A percentile compares a stretch with the other conserved stretches of the same genome.
These are phyloP conservation scores for Arremon aurantiirostris DNA, from an alignment of 2,797 vertebrate species.

Conservation along the genomic window DNA sequence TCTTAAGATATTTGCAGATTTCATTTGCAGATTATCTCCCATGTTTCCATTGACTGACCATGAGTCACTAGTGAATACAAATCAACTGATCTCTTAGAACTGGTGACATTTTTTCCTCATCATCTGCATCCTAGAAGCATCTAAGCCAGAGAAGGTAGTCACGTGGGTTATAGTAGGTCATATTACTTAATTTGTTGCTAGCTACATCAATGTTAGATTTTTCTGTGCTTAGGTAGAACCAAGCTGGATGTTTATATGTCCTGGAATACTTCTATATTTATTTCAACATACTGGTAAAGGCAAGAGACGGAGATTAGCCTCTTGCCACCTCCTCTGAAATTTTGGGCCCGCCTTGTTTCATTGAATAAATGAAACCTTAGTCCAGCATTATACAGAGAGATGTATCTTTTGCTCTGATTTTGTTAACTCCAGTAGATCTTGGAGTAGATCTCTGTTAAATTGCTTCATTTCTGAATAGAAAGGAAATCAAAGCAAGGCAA, in stretches of 20 bases:
- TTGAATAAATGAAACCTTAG: not conserved
- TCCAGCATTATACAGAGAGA: fast-evolving
- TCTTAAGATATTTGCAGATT: not conserved
- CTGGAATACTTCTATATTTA: not conserved
- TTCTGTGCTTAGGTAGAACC: not conserved
- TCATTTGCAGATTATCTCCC: not conserved
- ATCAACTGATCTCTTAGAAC: not conserved
- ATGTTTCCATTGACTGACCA: not conserved
- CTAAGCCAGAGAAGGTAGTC: not conserved
- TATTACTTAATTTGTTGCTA: not conserved
- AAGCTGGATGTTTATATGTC: not conserved
- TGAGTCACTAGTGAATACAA: not conserved
- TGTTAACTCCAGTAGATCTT: not conserved
- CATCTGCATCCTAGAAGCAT: not conserved
- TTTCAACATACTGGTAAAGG: not conserved
- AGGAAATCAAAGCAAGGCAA: not conserved
- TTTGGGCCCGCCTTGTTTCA: not conserved
- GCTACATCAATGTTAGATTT: not conserved
- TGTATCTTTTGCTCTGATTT: not conserved
- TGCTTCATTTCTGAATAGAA: not conserved
- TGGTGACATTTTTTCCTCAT: not conserved
- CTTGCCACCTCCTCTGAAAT: not conserved
- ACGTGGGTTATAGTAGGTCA: not conserved
- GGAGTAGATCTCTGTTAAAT: not conserved
- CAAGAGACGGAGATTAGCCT: not conserved